Evolutionary conservation across 2,797 vertebrate species (phyloP).

Genomic region (Notoglanidium macrostoma): DNA sequence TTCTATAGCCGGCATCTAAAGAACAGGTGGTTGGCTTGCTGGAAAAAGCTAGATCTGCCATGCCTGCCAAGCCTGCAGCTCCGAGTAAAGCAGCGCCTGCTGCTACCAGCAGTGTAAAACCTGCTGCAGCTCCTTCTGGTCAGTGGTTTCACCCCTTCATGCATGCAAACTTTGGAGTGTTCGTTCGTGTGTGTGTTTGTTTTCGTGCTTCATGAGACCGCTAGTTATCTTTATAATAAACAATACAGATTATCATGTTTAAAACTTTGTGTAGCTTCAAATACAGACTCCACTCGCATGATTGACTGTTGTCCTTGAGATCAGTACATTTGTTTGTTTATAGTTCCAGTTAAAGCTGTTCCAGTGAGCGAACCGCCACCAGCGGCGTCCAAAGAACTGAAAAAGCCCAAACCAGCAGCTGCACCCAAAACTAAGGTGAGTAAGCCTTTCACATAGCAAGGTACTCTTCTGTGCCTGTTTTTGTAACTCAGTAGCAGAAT

Average conservation of each 20-base stretch:
- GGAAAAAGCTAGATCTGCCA: constrained; percentile 90
- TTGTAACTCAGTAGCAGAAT: not conserved
- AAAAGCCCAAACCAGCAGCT: constrained; percentile 81
- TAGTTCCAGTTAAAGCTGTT: constrained; percentile 62
- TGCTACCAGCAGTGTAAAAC: constrained; percentile 50
- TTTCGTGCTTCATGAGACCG: not conserved
- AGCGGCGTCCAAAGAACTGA: constrained; percentile 77
- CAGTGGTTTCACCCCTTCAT: not conserved
- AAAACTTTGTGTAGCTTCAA: not conserved
- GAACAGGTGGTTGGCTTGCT: constrained; percentile 91
- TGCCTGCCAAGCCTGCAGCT: constrained; percentile 88
- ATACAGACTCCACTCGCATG: not conserved
- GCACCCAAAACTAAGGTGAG: constrained; percentile 76
- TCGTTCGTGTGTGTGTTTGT: no score
- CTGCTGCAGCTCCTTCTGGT: constrained; percentile 65
- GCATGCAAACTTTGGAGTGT: no score
- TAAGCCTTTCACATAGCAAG: no score
- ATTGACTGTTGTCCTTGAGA: not conserved
- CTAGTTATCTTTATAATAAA: not conserved
- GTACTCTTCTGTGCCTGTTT: not conserved
- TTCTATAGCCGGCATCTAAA: constrained; percentile 87
- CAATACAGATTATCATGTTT: not conserved
- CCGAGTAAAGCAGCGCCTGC: constrained; percentile 70
- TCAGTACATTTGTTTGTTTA: not conserved
- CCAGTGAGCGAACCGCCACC: constrained; percentile 35